Conservation (phyloP, 2,888 invertebrate species). For the Arenicola marina region DNA sequence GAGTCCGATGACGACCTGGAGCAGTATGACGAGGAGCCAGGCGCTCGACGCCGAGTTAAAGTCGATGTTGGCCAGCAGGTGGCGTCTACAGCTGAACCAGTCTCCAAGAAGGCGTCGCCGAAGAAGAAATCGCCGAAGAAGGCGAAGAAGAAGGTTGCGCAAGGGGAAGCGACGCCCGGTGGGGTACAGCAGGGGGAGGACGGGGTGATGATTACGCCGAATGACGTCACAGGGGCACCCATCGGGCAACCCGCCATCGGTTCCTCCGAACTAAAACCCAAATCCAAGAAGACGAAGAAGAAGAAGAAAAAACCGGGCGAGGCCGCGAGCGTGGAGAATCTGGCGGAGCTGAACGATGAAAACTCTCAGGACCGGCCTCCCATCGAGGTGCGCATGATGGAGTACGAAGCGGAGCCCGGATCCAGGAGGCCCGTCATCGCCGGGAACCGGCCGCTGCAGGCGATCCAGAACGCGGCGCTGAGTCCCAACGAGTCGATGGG, state of each 20-base stretch:
- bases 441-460: not conserved
- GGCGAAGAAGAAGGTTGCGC: not conserved
- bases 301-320: not conserved
- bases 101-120: too few relatives aligned
- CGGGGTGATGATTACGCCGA: not conserved
- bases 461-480: not conserved
- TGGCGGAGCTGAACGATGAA: not conserved
- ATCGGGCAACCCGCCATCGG: not conserved
- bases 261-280: too few relatives aligned
- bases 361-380: not conserved
- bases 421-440: not conserved
- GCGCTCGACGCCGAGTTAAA: too few relatives aligned
- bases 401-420: not conserved
- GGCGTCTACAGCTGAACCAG: too few relatives aligned
- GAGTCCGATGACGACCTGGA: constrained; percentile 10
- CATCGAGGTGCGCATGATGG: not conserved
- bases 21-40: constrained; percentile 11
- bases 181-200: not conserved
- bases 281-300: too few relatives aligned
- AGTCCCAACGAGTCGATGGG: not conserved
- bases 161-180: not conserved
- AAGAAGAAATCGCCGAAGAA: too few relatives aligned
- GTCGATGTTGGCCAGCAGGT: too few relatives aligned
- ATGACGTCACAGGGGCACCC: not conserved
- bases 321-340: too few relatives aligned